Evolutionary conservation across 1,140 invertebrate species (phyloP).

Genomic region (Rhysida immarginata): DNA sequence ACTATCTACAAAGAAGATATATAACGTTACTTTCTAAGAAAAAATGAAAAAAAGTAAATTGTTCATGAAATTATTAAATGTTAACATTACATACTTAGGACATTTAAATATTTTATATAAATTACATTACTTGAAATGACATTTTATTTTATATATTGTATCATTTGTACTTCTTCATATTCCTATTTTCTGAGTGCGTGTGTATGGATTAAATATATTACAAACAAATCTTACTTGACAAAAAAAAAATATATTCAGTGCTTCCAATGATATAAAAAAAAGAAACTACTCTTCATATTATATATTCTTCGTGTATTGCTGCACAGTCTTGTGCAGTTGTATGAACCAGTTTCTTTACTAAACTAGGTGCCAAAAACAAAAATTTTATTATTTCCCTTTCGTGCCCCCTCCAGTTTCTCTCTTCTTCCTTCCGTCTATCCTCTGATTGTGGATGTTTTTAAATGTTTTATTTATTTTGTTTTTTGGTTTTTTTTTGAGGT

Average conservation of each 20-base stretch:
- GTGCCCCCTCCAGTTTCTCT: too few species aligned
- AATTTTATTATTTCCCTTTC: too few species aligned
- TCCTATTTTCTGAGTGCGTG: constrained; percentile 3
- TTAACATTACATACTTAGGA: background rate
- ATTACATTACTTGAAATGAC: background rate
- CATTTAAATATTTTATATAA: constrained; percentile 3
- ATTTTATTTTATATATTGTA: constrained; percentile 5
- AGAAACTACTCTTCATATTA: background rate
- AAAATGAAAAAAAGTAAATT: background rate
- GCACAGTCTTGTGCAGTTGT: background rate
- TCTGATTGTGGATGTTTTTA: background rate
- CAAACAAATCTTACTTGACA: background rate
- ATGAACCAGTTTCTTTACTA: background rate
- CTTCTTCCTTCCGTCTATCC: background rate
- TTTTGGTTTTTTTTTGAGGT: too few species aligned
- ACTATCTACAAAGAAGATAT: background rate
- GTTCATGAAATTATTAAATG: background rate
- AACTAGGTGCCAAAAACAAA: background rate
- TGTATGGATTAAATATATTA: background rate
- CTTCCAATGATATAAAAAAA: background rate
- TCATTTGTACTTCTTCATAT: background rate
- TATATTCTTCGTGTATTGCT: background rate
- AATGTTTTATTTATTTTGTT: too few species aligned
- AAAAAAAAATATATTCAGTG: constrained; percentile 2
- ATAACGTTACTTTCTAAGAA: background rate